phyloP scores from a whole-genome alignment of 2,888 invertebrate genomes.

The Apamea monoglypha region DNA sequence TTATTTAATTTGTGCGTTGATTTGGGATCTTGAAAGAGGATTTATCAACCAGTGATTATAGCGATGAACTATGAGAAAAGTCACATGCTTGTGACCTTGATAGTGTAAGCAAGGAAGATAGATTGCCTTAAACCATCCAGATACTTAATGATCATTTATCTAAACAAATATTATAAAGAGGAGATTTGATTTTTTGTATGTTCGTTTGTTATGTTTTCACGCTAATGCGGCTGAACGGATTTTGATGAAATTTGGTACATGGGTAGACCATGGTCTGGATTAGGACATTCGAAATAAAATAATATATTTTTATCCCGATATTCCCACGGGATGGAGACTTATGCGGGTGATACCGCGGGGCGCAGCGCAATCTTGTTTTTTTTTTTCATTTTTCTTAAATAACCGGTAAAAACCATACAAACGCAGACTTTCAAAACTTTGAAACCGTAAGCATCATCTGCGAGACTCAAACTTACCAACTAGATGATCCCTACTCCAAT shows the following conservation, averaged over 20 bases:
- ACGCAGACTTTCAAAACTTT: slow-evolving; percentile 3
- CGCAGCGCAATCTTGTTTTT: no score
- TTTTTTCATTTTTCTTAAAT: neutral
- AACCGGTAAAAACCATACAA: slow-evolving; percentile 15
- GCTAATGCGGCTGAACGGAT: neutral
- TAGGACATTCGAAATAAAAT: neutral
- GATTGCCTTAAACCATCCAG: neutral
- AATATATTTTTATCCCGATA: neutral
- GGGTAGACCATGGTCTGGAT: neutral
- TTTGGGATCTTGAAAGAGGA: slow-evolving; percentile 30
- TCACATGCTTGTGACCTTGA: neutral
- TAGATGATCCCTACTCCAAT: slow-evolving; percentile 37
- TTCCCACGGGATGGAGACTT: neutral
- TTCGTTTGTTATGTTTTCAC: neutral
- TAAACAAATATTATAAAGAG: neutral
- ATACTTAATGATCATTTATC: neutral
- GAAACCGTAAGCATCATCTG: slow-evolving; percentile 5
- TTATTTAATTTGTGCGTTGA: slow-evolving; percentile 47
- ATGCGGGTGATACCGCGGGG: neutral
- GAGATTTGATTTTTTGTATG: neutral
- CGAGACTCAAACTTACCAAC: slow-evolving; percentile 34
- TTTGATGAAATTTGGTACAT: neutral
- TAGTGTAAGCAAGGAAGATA: neutral
- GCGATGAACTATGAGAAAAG: neutral
- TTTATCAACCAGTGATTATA: neutral